Evolutionary conservation across 2,888 invertebrate genomes (phyloP), one percentile per base, ranked within the genome.

Genomic region (Nomada ruficornis): DNA sequence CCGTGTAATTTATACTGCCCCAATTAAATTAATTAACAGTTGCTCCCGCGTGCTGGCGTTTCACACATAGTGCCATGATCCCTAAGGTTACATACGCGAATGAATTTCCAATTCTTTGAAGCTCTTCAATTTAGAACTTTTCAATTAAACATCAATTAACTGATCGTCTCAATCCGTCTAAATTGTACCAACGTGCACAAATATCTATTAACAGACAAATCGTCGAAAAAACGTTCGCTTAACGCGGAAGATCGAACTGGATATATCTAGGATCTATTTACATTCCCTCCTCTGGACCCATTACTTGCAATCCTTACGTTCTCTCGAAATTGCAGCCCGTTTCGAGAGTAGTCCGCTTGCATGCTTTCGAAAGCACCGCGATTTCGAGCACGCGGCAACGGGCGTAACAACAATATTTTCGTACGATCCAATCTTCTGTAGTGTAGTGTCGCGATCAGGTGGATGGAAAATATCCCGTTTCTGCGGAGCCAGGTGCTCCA

Each of bases 331-430:
- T 85, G 80, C 80, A 78, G 62, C 60, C 65, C 72, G 70, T 80
- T 84, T 62, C 77, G 52, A 76, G 73, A 59, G 64, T 23, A 23
- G 70, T 26, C 54, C 57, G 47, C 69, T 44, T 23, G 67, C 62
- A 44, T 76, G 64, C 59, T 23, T 54, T 15, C 60, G 76, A 70
- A 86, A 86, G 71, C 78, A 52, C 74, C 54, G 77, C 80, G 86
- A 87, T 88, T 88, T 74, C 74, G 82, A 79, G 64, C 84, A 84
- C 77, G 74, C 87, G 85, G 77, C 82, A 78, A 75, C 86, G 67
- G 70, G 68, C 78, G 78, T 80, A 88, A 87, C 86, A 86, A 88
- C 82, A 80, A 88, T 87, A 87, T 87, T 87, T 87, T 77, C 63
- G 52, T 78, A 80, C 87, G 83, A 87, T 83, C 87, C 87, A 87